A percentile compares a stretch with the other conserved stretches of the same genome.
phyloP scores from a whole-genome alignment of 2,888 invertebrate species.

The Dascillus cervinus region DNA sequence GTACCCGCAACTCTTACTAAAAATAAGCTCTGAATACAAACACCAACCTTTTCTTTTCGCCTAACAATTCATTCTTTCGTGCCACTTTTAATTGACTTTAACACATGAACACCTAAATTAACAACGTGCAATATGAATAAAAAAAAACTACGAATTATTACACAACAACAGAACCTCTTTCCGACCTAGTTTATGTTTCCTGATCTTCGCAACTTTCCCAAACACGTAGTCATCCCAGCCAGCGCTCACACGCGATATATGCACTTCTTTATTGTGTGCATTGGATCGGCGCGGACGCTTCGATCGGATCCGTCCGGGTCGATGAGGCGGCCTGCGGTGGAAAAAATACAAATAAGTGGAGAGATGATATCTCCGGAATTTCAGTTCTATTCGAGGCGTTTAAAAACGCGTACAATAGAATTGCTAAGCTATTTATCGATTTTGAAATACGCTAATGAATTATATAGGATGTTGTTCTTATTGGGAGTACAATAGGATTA shows the following conservation, averaged over 20 bases:
- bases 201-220: constrained; percentile 14
- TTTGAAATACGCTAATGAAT: too few relatives aligned
- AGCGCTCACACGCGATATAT: not conserved
- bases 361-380: constrained; percentile 5
- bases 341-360: constrained; percentile 1
- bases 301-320: not conserved
- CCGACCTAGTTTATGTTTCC: constrained; percentile 16
- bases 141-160: constrained; percentile 10
- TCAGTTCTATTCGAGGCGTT: constrained; percentile 2
- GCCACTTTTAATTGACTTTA: not conserved
- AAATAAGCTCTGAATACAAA: too few relatives aligned
- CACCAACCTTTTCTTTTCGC: too few relatives aligned
- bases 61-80: not conserved
- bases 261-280: not conserved
- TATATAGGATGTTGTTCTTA: too few relatives aligned
- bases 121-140: constrained; percentile 11
- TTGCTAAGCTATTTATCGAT: constrained; percentile 7
- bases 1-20: too few relatives aligned
- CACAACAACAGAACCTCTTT: constrained; percentile 13
- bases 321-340: not conserved
- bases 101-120: constrained; percentile 13
- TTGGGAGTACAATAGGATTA: too few relatives aligned
- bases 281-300: not conserved
- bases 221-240: constrained; percentile 4
- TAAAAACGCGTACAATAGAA: constrained; percentile 6